These are phyloP conservation scores for Acanthosepion pharaonis DNA, from an alignment of 2,888 invertebrate genomes.

Conservation along the genomic window DNA sequence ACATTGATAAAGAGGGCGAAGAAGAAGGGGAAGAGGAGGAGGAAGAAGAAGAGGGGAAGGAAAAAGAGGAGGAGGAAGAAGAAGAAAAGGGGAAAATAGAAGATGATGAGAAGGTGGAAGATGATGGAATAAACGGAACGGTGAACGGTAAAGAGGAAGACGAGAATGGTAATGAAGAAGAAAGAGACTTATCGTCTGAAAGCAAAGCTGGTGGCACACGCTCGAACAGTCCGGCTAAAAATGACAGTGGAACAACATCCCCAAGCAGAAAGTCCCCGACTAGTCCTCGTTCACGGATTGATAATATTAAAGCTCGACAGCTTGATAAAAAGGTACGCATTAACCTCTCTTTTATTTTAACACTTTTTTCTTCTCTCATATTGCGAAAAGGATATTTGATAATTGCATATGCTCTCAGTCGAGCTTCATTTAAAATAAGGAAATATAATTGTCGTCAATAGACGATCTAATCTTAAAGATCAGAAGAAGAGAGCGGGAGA, in stretches of 20 bases:
- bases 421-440: too few species aligned
- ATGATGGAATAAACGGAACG: neutral
- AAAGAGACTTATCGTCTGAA: neutral
- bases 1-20: neutral
- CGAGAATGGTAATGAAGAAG: neutral
- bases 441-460: too few species aligned
- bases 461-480: too few species aligned
- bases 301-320: neutral
- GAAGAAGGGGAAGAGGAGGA: neutral
- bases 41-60: neutral
- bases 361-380: too few species aligned
- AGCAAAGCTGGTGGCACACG: neutral
- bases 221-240: neutral
- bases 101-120: neutral
- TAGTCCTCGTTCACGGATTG: neutral
- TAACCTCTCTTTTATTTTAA: neutral
- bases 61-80: neutral
- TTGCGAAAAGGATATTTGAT: too few species aligned
- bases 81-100: neutral
- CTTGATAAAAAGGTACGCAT: slow-evolving; percentile 39
- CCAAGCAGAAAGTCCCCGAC: neutral
- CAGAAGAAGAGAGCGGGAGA: too few species aligned
- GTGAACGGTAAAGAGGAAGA: neutral
- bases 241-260: neutral
- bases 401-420: too few species aligned